phyloP scores from a whole-genome alignment of 2,797 vertebrate species.

The Heteromormyrus szaboi region DNA sequence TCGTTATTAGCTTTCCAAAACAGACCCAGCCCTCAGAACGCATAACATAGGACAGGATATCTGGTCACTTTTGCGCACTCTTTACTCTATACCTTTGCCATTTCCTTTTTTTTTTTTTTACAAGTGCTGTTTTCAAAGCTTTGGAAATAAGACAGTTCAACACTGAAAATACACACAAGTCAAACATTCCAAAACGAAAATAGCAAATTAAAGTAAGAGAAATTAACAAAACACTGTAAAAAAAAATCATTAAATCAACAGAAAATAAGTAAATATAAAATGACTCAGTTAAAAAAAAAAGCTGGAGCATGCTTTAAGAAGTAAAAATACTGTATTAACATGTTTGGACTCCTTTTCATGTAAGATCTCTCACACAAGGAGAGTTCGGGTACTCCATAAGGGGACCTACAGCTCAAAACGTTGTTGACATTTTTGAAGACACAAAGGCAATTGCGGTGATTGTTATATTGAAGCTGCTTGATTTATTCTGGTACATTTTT shows the following conservation, averaged over 20 bases:
- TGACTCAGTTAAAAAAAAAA: conserved; percentile 1
- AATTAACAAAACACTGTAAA: neutral
- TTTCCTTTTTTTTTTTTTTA: conserved; percentile 38
- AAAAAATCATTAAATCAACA: neutral
- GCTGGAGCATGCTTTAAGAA: neutral
- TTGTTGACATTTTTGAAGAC: conserved; percentile 32
- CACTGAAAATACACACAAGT: conserved; percentile 5
- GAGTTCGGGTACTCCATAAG: neutral
- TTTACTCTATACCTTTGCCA: neutral
- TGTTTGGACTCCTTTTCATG: conserved; percentile 1
- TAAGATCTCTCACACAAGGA: conserved; percentile 9
- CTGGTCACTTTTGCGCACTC: conserved; percentile 16
- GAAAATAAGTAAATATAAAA: neutral
- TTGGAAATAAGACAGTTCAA: conserved; percentile 19
- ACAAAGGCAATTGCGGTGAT: conserved; percentile 42
- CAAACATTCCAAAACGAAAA: conserved; percentile 15
- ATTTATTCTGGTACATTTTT: conserved; percentile 25
- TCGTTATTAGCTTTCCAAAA: neutral
- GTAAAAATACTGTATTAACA: neutral
- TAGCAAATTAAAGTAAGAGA: neutral
- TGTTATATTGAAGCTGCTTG: conserved; percentile 26
- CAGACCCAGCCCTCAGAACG: neutral
- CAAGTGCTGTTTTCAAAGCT: conserved; percentile 64
- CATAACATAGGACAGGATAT: neutral
- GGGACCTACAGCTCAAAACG: conserved; percentile 11